Evolutionary conservation across 2,888 invertebrate species (phyloP), one percentile per base, ranked within the genome.

Genomic region (Arenicola marina): DNA sequence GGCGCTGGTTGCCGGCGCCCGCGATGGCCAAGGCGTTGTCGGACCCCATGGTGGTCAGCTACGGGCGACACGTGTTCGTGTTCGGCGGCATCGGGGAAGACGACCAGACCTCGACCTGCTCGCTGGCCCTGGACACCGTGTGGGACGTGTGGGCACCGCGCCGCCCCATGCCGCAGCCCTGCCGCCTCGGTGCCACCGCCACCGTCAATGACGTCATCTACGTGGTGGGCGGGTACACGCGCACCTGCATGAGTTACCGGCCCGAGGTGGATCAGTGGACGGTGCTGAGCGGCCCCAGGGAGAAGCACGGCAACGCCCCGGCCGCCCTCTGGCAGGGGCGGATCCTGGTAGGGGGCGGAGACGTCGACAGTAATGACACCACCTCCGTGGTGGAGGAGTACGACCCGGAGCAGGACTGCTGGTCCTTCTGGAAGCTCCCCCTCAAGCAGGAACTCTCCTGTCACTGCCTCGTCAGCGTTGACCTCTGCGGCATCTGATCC

Each of bases 281-380:
- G 4, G 26, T 51, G 4, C 55, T 61, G 28, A 53, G 48, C 18
- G 29, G 38, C 11, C 66, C 66, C 18, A 33, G 60, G 31, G 61
- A 64, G 21, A 61, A 61, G 33, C 66, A 66, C 51, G 59, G 61
- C 21, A 66, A 66, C 32, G 63, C 66, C 2, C 66, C 67, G 3
- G 67, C 67, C n/a, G 62, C 51, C 0, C 56, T 62, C 11, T 67
- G 67, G 67, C 28, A 53, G 53, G 66, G 67, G 4, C 38, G 34
- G n/a, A 53, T 67, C 21, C 62, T 67, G 44, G 56, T 67, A 34
- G 62, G 51, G 2, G 67, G 67, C 1, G 67, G 67, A 1, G 62
- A 66, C 31, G 31, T 66, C 15, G 53, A 57, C 21, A 51, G 45
- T 29, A 57, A 33, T 21, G 57, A 63, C 54, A 56, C 60, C 4